These are phyloP conservation scores for Eurytoma adleriae DNA, from an alignment of 2,888 invertebrate genomes.

Conservation along the genomic window DNA sequence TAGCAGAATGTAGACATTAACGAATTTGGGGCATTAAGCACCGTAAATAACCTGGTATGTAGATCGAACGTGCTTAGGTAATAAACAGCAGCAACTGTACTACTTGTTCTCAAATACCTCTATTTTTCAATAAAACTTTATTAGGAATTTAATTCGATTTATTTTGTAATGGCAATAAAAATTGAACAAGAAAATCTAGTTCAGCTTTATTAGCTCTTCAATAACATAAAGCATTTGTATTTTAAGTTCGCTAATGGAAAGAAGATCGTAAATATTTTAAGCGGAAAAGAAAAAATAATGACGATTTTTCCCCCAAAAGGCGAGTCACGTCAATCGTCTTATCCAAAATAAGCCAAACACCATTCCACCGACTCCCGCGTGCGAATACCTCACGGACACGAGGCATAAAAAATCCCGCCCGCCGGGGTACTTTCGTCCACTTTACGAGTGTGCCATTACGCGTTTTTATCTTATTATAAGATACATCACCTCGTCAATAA, in stretches of 20 bases:
- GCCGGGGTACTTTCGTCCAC: background rate
- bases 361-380: background rate
- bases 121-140: background rate
- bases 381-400: too few species aligned
- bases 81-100: conserved; percentile 2
- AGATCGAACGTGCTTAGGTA: conserved; percentile 23
- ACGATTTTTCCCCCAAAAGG: too few species aligned
- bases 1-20: conserved; percentile 14
- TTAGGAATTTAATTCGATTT: conserved; percentile 5
- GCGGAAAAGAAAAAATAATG: too few species aligned
- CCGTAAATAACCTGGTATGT: conserved; percentile 8
- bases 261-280: too few species aligned
- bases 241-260: too few species aligned
- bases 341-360: background rate
- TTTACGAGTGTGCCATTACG: conserved; percentile 26
- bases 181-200: background rate
- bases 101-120: background rate
- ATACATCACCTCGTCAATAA: conserved; percentile 18
- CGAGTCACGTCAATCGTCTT: too few species aligned
- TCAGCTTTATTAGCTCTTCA: background rate
- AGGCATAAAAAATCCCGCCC: background rate
- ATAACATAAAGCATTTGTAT: background rate
- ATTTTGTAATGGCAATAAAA: background rate
- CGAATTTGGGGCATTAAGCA: conserved; percentile 17
- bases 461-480: conserved; percentile 30